Evolutionary conservation across 2,113 vertebrate genomes (phyloP).

Genomic region (Setophaga petechia): DNA sequence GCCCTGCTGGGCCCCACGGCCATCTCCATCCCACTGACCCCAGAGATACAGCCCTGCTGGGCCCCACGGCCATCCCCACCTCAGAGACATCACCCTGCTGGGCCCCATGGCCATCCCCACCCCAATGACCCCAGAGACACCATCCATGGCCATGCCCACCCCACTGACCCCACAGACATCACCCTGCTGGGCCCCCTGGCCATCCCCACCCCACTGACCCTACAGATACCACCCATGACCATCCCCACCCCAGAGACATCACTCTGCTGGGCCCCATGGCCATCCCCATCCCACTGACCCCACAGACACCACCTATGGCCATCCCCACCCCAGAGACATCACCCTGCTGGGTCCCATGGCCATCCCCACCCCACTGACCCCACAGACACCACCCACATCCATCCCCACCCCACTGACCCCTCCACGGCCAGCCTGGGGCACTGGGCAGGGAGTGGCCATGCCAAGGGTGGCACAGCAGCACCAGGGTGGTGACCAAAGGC

Average conservation of each 20-base stretch:
- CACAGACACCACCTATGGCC: neutral
- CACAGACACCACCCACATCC: neutral
- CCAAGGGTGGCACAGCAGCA: neutral
- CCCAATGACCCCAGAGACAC: no score
- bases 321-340: neutral
- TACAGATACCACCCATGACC: no score
- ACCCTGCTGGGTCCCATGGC: no score
- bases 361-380: neutral
- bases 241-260: neutral
- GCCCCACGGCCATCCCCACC: no score
- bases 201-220: no score
- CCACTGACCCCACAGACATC: no score
- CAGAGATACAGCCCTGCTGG: no score
- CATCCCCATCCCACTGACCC: neutral
- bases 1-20: neutral
- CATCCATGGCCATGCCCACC: no score
- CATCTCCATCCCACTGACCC: no score
- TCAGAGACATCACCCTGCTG: no score
- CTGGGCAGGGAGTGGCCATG: neutral
- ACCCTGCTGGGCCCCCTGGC: neutral
- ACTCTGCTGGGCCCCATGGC: no score
- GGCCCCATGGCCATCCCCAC: neutral
- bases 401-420: neutral
- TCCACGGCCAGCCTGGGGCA: neutral
- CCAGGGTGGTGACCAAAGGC: rapidly evolving